Evolutionary conservation across 2,888 invertebrate species (phyloP).

Genomic region (Trachelus iudaicus): DNA sequence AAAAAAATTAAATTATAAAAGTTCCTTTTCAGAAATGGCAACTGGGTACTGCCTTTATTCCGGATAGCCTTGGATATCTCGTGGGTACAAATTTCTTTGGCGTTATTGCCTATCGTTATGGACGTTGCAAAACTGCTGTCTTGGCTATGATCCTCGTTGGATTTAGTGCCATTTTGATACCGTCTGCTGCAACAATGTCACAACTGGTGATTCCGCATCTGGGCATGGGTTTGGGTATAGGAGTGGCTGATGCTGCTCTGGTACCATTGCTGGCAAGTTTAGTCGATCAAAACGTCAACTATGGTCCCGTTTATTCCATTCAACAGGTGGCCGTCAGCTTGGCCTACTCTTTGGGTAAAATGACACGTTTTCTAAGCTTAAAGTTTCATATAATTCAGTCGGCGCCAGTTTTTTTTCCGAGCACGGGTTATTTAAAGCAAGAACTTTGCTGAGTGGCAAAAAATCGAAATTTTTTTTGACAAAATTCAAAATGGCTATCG

Average conservation of each 20-base stretch:
- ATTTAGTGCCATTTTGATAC: slow-evolving; percentile 74
- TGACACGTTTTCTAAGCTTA: background rate
- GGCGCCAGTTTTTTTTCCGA: background rate
- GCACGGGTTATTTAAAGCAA: background rate
- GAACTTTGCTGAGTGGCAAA: background rate
- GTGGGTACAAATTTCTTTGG: slow-evolving; percentile 85
- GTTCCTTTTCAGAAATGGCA: slow-evolving; percentile 72
- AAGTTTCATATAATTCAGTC: background rate
- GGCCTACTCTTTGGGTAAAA: slow-evolving; percentile 80
- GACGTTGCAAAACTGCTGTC: slow-evolving; percentile 74
- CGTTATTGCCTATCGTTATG: slow-evolving; percentile 72
- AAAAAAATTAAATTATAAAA: background rate
- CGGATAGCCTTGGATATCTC: slow-evolving; percentile 86
- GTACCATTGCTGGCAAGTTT: slow-evolving; percentile 82
- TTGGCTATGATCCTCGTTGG: slow-evolving; percentile 74
- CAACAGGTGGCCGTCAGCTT: slow-evolving; percentile 85
- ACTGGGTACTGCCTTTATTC: slow-evolving; percentile 84
- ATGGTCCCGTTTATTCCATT: slow-evolving; percentile 84
- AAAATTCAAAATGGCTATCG: background rate
- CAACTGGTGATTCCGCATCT: slow-evolving; percentile 82
- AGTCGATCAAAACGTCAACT: slow-evolving; percentile 77
- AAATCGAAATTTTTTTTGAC: background rate
- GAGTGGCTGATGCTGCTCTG: slow-evolving; percentile 82
- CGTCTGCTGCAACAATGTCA: slow-evolving; percentile 72
- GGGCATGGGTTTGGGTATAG: slow-evolving; percentile 83